Base-by-base conservation (phyloP, 37 sponge, comb jelly and placozoan genomes). In the Amphimedon queenslandica region DNA sequence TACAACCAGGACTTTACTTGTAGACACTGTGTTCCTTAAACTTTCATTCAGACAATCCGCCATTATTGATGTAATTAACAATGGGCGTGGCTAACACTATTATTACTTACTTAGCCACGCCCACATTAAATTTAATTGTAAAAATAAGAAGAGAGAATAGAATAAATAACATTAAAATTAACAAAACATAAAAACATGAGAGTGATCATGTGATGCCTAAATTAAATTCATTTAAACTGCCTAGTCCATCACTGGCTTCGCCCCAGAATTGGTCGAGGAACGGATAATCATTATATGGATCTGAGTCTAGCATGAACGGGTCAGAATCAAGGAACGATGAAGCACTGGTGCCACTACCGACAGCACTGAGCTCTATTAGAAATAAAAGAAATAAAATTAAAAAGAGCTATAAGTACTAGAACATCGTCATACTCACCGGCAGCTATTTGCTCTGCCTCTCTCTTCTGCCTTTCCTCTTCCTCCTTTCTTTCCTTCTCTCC, bases 1-100 rank as follows among this genome's bases (percentile, higher is more conserved):
- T n/a, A 98, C 99, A 37, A 98, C 96, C 29, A 98, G 68, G 8
- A 97, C 81, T 8, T 41, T 63, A 18, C 77, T 61, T 28, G 35
- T 73, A 67, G 68, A 33, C 39, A 67, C 68, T 37, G 68, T 34
- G 6, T 33, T 25, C 27, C 68, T 33, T 20, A 63, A n/a, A n/a
- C n/a, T n/a, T n/a, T n/a, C n/a, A n/a, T n/a, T n/a, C 8, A 60
- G 27, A 60, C 27, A 60, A 60, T n/a, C 61, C 61, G 61, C 61
- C 61, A 60, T 60, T 60, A n/a, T 60, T 6, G 28, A 47, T 13
- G 13, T 13, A 13, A 18, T 8, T 8, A 47, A 47, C 51, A 18
- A 13, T 18, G 51, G 51, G 13, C 13, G 51, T 8, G 13, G 51
- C 13, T 8, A 13, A 18, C 13, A 47, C 51, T 47, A 13, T 47